phyloP scores from a whole-genome alignment of 2,113 vertebrate genomes.

The Erinaceus europaeus region DNA sequence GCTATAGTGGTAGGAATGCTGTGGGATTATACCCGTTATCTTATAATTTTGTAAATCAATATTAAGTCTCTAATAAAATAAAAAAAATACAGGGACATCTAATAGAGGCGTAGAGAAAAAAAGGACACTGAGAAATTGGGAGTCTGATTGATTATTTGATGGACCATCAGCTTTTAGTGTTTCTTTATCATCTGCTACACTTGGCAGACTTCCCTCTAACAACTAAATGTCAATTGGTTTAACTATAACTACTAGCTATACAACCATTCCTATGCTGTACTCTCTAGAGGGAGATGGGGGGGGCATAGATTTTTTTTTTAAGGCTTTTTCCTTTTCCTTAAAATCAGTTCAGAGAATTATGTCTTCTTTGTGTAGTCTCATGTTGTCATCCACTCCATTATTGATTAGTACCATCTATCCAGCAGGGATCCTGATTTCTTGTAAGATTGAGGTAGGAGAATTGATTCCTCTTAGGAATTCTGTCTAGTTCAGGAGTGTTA shows the following conservation, averaged over 20 bases:
- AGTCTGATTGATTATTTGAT: background rate
- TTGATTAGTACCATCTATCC: slow-evolving; percentile 34
- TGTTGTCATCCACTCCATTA: background rate
- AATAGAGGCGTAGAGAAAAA: slow-evolving; percentile 15
- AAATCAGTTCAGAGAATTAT: slow-evolving; percentile 38
- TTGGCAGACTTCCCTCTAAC: slow-evolving; percentile 16
- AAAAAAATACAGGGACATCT: background rate
- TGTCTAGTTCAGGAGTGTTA: no score
- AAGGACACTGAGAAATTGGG: slow-evolving; percentile 12
- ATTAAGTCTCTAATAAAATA: background rate
- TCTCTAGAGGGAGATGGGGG: background rate
- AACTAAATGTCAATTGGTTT: slow-evolving; percentile 30
- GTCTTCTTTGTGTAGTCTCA: slow-evolving; percentile 22
- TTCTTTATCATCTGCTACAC: background rate
- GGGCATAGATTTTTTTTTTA: background rate
- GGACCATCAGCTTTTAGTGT: background rate
- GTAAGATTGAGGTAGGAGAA: slow-evolving; percentile 33
- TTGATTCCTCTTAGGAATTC: slow-evolving; percentile 56
- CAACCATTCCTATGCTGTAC: background rate
- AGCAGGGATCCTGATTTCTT: slow-evolving; percentile 31
- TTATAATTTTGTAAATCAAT: slow-evolving; percentile 21
- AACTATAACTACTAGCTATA: background rate
- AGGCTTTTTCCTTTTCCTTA: no score
- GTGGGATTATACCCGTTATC: no score
- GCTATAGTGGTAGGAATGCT: no score